Evolutionary conservation across 2,797 vertebrate genomes (phyloP), one percentile per base, ranked within the genome.

Genomic region (Macropodus opercularis): DNA sequence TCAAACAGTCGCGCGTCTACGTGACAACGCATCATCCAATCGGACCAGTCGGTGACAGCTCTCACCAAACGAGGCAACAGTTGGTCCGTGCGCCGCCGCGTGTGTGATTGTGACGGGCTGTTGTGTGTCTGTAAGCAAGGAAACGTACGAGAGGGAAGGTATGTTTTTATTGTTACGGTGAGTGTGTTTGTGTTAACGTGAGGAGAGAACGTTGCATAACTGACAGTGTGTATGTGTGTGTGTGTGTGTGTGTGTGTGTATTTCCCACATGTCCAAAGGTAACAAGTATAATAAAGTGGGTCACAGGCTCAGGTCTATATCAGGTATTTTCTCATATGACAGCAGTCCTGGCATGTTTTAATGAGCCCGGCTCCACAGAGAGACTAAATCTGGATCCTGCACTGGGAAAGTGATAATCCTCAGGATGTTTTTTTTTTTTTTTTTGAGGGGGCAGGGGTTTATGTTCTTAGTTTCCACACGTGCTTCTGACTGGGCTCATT

Each of bases 341-440:
- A 66, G 75, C 65, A 70, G 53, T n/a, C n/a, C 68, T 69, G 78
- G 53, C 67, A 63, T 57, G 66, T 83, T 85, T 81, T 84, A 85
- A 85, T 81, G 83, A 87, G 75, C 75, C 22, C 35, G 35, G 73
- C 61, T 81, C 79, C 69, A 50, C 51, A 60, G 85, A 83, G 74
- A 72, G 22, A 67, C 66, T 85, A 80, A 77, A 85, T 85, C 69
- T 77, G 77, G 80, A 84, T 61, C 50, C 63, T 66, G 63, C 40
- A 43, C 73, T 67, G 63, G 63, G 75, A 78, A 54, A 60, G 48
- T 38, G 26, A 41, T 67, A 61, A 72, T 69, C 43, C 63, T 65
- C 52, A 51, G 22, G 61, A 68, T 47, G 39, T 43, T 29, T 42
- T 41, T 42, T 15, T 52, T 65, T 47, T 39, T 43, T 29, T 42